Base-by-base conservation (phyloP, 2,797 vertebrate species). In the Champsocephalus esox region DNA sequence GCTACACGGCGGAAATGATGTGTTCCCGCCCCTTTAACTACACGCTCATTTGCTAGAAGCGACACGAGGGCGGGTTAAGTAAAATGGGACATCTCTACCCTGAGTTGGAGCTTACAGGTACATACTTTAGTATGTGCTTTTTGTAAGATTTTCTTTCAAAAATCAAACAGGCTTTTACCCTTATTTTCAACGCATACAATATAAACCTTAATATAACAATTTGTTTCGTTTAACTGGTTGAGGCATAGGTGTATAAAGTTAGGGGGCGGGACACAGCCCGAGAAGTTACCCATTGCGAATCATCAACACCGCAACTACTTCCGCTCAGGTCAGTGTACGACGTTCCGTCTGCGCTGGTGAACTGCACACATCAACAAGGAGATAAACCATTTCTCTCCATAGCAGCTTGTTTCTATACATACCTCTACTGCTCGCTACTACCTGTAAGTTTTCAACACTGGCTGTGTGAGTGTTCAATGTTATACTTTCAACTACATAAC, bases 11-110 rank as follows among this genome's bases (percentile, higher is more conserved):
- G 87, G 87, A 91, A 89, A 7, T 10, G 6, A 12, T 5, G 12
- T 0, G 9, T 89, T 88, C 87, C 88, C 89, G 88, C 90, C 88
- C 85, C 81, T 66, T 63, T 9, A 0, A 0, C 5, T 21, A 3
- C 24, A 24, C 55, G 52, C 3, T 87, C 64, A 92, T 92, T 93
- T 89, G 92, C 24, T 75, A 45, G 14, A 73, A 62, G 10, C 3
- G 17, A 59, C 12, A 12, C 0, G 11, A 17, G 67, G 89, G 86
- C 67, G 72, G 76, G 49, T 1, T 66, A 5, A 2, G 2, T 3
- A 0, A 0, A 0, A 0, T 0, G 0, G 0, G 1, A 0, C 0
- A 0, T 21, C 0, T 55, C 0, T 7, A 5, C 63, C 79, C 83
- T 6, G 28, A 52, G 1, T 24, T 8, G 0, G 0, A 1, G 0